These are phyloP conservation scores for Falco cherrug DNA, from an alignment of 2,797 vertebrate genomes.

Conservation along the genomic window DNA sequence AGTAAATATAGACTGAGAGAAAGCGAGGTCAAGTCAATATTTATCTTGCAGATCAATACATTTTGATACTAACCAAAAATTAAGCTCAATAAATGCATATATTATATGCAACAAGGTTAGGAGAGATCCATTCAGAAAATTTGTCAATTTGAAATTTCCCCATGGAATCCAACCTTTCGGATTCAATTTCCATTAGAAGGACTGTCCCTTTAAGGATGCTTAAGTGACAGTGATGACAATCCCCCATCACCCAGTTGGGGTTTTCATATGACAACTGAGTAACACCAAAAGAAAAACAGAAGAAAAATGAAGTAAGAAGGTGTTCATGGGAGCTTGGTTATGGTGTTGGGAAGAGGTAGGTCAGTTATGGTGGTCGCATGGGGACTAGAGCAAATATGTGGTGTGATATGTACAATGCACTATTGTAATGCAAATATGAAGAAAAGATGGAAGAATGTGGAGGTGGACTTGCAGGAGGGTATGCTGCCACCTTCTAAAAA, in stretches of 20 bases:
- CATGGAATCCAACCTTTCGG: neutral
- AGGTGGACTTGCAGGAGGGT: neutral
- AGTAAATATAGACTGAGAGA: constrained; percentile 79
- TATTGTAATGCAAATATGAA: neutral
- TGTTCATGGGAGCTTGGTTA: neutral
- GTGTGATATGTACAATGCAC: neutral
- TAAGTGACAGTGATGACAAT: neutral
- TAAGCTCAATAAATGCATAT: constrained; percentile 66
- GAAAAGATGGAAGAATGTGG: neutral
- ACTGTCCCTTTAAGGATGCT: constrained; percentile 8
- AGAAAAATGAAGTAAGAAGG: neutral
- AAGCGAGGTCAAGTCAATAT: constrained; percentile 79
- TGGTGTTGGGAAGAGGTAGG: accelerated
- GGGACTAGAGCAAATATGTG: neutral
- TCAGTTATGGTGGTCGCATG: neutral
- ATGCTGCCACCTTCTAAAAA: neutral
- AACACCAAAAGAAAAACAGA: neutral
- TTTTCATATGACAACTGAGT: neutral
- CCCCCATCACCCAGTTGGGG: accelerated
- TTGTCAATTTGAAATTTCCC: constrained; percentile 64
- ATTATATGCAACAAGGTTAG: constrained; percentile 46
- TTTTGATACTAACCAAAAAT: constrained; percentile 78
- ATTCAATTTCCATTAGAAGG: constrained; percentile 11
- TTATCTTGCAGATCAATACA: constrained; percentile 78
- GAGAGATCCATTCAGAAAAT: constrained; percentile 61